Evolutionary conservation across 1,140 invertebrate species (phyloP).

Genomic region (Drosophila melanica): DNA sequence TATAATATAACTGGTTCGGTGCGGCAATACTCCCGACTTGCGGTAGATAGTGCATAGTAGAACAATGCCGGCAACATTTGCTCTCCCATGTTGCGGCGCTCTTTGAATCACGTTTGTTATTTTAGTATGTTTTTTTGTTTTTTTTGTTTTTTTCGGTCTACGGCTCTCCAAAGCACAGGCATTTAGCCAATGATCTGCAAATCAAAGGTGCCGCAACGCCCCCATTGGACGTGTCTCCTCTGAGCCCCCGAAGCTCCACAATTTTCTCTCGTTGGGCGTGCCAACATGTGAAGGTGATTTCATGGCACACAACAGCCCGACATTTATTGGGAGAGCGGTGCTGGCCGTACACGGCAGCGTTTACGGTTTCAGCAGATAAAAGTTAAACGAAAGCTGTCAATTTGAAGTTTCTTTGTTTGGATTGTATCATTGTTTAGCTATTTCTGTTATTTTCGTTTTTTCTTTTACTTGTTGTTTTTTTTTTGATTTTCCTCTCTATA

Average conservation of each 20-base stretch:
- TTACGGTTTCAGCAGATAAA: conserved; percentile 66
- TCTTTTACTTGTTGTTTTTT: too few relatives aligned
- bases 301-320: conserved; percentile 39
- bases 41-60: conserved; percentile 17
- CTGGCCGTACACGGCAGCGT: conserved; percentile 18
- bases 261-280: conserved; percentile 65
- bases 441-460: conserved; percentile 7
- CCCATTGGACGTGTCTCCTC: conserved; percentile 31
- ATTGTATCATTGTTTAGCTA: conserved; percentile 56
- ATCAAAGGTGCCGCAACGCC: conserved; percentile 64
- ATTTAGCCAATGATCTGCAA: conserved; percentile 77
- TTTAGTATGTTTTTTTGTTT: too few relatives aligned
- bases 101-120: conserved; percentile 46
- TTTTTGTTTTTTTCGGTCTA: not conserved
- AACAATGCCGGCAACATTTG: conserved; percentile 34
- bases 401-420: conserved; percentile 74
- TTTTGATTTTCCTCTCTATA: conserved; percentile 7
- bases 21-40: not conserved
- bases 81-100: conserved; percentile 53
- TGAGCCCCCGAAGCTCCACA: conserved; percentile 56
- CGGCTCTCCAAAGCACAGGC: conserved; percentile 44
- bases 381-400: conserved; percentile 78
- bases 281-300: conserved; percentile 71
- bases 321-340: conserved; percentile 20
- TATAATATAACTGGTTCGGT: conserved; percentile 42